Evolutionary conservation across 2,113 vertebrate genomes (phyloP).

Genomic region (Dipodomys ordii): DNA sequence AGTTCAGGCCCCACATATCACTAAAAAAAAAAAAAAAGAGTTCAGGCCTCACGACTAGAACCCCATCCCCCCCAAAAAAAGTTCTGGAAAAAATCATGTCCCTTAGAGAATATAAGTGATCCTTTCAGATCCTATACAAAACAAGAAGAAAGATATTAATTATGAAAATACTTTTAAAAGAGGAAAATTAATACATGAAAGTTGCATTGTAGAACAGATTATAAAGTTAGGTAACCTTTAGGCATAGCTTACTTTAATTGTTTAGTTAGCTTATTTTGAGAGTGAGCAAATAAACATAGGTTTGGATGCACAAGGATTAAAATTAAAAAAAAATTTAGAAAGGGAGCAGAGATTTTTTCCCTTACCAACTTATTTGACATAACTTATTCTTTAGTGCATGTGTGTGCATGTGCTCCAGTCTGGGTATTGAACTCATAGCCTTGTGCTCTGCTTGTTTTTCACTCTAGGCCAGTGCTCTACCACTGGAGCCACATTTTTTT

Average conservation of each 20-base stretch:
- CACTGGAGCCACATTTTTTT: too few species aligned
- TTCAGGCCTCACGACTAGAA: too few species aligned
- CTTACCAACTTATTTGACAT: slow-evolving; percentile 14
- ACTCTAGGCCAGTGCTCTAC: too few species aligned
- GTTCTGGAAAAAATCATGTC: not conserved
- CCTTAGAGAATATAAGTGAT: not conserved
- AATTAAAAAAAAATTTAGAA: slow-evolving; percentile 4
- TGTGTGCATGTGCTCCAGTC: too few species aligned
- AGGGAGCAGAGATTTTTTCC: not conserved
- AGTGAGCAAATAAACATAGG: not conserved
- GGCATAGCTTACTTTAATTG: not conserved
- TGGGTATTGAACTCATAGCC: too few species aligned
- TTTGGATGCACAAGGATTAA: slow-evolving; percentile 6
- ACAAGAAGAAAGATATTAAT: not conserved
- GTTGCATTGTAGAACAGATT: not conserved
- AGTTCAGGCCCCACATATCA: too few species aligned
- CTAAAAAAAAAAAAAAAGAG: too few species aligned
- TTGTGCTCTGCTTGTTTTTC: too few species aligned
- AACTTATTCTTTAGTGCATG: too few species aligned
- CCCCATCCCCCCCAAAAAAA: too few species aligned
- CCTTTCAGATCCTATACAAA: slow-evolving; percentile 4
- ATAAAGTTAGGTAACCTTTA: not conserved
- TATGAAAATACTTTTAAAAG: slow-evolving; percentile 43
- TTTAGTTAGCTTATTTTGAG: not conserved
- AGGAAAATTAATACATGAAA: not conserved